Percentiles rank a stretch among this genome's conserved stretches.
These are phyloP conservation scores for Adelphocoris suturalis DNA, from an alignment of 2,888 invertebrate genomes.

Conservation along the genomic window DNA sequence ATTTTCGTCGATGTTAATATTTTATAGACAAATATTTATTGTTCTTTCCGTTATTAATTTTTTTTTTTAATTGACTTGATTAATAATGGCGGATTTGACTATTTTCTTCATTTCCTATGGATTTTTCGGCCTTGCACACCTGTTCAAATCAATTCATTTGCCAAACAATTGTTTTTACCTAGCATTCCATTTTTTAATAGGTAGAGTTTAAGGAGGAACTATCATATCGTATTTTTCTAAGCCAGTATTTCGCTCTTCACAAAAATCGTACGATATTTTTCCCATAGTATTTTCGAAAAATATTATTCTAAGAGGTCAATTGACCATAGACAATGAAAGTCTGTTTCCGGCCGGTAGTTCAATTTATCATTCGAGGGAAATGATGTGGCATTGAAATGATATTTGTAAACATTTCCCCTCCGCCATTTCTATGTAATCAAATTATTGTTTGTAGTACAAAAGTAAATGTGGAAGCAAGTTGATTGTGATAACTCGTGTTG, in stretches of 20 bases:
- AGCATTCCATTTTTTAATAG: conserved; percentile 37
- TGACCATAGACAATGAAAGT: not conserved
- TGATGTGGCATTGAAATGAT: not conserved
- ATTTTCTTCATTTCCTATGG: not conserved
- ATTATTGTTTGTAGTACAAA: conserved; percentile 29
- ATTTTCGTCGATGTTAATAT: conserved; percentile 42
- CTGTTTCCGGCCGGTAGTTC: conserved; percentile 19
- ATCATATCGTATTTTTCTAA: conserved; percentile 50
- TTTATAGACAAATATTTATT: conserved; percentile 25
- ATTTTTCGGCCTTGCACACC: not conserved
- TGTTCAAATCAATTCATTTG: not conserved
- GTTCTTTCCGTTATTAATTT: conserved; percentile 31
- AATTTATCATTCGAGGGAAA: not conserved
- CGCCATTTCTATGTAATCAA: conserved; percentile 26
- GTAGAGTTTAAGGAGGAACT: conserved; percentile 36
- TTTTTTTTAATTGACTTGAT: conserved; percentile 24
- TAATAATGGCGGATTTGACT: conserved; percentile 37
- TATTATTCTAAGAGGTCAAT: not conserved
- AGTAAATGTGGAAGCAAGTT: conserved; percentile 18
- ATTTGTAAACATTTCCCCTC: not conserved
- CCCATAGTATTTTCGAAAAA: conserved; percentile 14
- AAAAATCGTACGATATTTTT: conserved; percentile 1
- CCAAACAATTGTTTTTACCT: not conserved
- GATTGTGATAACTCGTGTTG: conserved; percentile 38
- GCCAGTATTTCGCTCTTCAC: conserved; percentile 45